Percentiles rank a stretch among this genome's conserved stretches.
Evolutionary conservation across 2,888 invertebrate genomes (phyloP).

Genomic region (Hirtodrosophila confusa): DNA sequence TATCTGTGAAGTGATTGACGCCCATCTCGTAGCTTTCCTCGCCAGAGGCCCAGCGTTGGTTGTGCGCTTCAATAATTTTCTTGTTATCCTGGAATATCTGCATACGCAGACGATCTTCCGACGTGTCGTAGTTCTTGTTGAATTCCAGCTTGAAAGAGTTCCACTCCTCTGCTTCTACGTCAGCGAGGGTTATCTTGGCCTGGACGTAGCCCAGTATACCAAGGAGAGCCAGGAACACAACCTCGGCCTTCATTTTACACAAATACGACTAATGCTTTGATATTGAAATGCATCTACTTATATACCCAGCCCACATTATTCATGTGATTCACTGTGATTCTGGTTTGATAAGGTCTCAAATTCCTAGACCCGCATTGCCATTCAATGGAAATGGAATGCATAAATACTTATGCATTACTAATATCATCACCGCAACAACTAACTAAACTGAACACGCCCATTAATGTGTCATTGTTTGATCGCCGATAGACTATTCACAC

Average conservation of each 20-base stretch:
- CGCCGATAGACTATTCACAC: too few relatives aligned
- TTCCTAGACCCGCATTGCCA: background rate
- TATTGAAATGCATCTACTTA: background rate
- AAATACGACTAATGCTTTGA: background rate
- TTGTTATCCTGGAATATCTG: conserved; percentile 23
- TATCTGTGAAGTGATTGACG: conserved; percentile 27
- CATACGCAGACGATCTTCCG: conserved; percentile 3
- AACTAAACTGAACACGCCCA: too few relatives aligned
- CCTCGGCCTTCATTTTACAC: conserved; percentile 12
- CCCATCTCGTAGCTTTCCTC: conserved; percentile 34
- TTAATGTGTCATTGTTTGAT: too few relatives aligned
- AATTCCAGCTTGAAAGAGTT: conserved; percentile 21
- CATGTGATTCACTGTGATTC: conserved; percentile 4
- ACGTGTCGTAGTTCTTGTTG: conserved; percentile 13
- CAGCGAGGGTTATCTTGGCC: conserved; percentile 3
- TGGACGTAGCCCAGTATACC: conserved; percentile 13
- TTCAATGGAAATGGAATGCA: too few relatives aligned
- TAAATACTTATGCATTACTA: too few relatives aligned
- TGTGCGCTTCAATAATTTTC: conserved; percentile 21
- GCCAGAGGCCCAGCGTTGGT: conserved; percentile 24
- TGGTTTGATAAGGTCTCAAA: background rate
- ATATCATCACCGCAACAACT: too few relatives aligned
- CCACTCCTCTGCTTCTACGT: conserved; percentile 24
- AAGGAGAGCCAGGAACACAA: conserved; percentile 16
- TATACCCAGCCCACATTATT: conserved; percentile 9